A percentile compares a stretch with the other conserved stretches of the same genome.
Conservation (phyloP, 1,140 invertebrate genomes). For the Lordiphosa clarofinis region DNA sequence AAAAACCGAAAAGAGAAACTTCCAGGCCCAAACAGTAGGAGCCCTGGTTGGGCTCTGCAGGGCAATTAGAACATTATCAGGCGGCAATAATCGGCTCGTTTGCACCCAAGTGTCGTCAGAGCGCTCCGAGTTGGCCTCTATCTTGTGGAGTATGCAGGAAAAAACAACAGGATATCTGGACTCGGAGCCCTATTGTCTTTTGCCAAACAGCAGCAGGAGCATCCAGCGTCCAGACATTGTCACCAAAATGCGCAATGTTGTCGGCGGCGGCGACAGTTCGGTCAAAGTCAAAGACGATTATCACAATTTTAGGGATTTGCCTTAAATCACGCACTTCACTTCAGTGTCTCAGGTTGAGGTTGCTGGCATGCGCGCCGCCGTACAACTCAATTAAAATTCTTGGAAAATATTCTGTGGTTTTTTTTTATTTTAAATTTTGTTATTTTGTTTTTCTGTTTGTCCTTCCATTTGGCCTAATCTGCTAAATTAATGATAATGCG, state of each 20-base stretch:
- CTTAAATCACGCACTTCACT: conserved; percentile 69
- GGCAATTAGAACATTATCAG: conserved; percentile 75
- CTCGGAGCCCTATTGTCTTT: conserved; percentile 2
- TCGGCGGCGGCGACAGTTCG: conserved; percentile 37
- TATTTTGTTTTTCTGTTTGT: not conserved
- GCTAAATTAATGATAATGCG: conserved; percentile 73
- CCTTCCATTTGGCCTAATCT: conserved; percentile 39
- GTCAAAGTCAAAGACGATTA: conserved; percentile 68
- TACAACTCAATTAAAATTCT: conserved; percentile 74
- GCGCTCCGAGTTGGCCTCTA: conserved; percentile 6
- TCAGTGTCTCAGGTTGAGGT: conserved; percentile 8
- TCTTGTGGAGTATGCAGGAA: conserved; percentile 22
- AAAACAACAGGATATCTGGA: conserved; percentile 37
- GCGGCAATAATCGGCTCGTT: conserved; percentile 75
- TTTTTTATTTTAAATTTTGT: conserved; percentile 48
- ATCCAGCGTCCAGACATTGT: conserved; percentile 10
- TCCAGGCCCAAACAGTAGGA: not conserved
- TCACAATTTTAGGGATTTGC: conserved; percentile 72
- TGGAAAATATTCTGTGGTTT: conserved; percentile 54
- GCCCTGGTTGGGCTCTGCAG: conserved; percentile 35
- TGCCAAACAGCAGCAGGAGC: conserved; percentile 5
- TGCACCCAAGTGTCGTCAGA: conserved; percentile 68
- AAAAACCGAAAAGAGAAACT: conserved; percentile 1
- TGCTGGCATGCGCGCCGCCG: conserved; percentile 24
- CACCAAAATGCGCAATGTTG: conserved; percentile 6